These are phyloP conservation scores for Sarcophaga variegata DNA, from an alignment of 2,888 invertebrate species.

Conservation along the genomic window DNA sequence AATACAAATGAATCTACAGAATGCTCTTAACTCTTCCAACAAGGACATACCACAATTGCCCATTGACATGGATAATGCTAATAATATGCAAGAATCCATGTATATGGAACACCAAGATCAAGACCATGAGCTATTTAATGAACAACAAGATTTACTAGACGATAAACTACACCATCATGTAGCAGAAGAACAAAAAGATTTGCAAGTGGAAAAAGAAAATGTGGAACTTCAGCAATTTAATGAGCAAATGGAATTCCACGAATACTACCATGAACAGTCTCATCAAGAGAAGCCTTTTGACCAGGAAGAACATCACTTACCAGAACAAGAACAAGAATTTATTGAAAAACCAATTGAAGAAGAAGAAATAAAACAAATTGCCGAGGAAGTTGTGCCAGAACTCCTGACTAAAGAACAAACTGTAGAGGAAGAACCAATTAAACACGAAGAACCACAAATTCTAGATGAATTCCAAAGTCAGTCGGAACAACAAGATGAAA, in stretches of 20 bases:
- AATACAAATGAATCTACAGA: slow-evolving; percentile 73
- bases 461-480: background rate
- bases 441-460: background rate
- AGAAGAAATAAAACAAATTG: background rate
- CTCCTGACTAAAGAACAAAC: background rate
- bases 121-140: background rate
- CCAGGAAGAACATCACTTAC: slow-evolving; percentile 47
- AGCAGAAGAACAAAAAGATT: slow-evolving; percentile 1
- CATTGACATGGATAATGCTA: slow-evolving; percentile 68
- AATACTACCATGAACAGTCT: background rate
- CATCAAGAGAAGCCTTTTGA: background rate
- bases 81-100: slow-evolving; percentile 76
- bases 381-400: background rate
- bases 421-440: background rate
- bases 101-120: slow-evolving; percentile 72
- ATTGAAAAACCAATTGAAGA: slow-evolving; percentile 1
- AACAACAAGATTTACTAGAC: background rate
- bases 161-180: background rate
- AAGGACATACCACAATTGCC: slow-evolving; percentile 69
- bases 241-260: too few species aligned
- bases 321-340: background rate
- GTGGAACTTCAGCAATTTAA: too few species aligned
- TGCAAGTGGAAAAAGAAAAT: too few species aligned
- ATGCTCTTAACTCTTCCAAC: slow-evolving; percentile 61
- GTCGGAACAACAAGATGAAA: background rate